These are phyloP conservation scores for Psittacula derbiana DNA, from an alignment of 2,797 vertebrate species.

Conservation along the genomic window DNA sequence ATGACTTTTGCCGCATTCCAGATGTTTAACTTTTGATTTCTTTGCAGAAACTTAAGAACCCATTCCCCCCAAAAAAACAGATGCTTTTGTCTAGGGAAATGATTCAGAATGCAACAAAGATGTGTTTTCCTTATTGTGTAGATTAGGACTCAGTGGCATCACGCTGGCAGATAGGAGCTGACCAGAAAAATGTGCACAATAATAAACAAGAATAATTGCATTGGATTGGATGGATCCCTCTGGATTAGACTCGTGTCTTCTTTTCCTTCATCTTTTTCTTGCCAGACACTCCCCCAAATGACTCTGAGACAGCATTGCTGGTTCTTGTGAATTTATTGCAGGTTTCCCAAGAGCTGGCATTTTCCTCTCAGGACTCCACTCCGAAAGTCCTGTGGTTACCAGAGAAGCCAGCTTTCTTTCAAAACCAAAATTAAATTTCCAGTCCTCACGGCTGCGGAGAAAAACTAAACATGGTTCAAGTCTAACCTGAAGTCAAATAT, in stretches of 20 bases:
- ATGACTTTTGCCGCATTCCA: neutral
- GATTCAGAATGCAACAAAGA: neutral
- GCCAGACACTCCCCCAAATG: neutral
- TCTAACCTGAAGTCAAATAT: neutral
- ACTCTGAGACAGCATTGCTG: neutral
- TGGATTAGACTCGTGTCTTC: neutral
- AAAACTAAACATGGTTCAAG: neutral
- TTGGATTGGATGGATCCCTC: neutral
- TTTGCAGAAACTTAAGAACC: neutral
- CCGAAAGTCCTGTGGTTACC: neutral
- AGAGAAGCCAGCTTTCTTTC: neutral
- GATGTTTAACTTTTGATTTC: neutral
- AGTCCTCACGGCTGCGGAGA: neutral
- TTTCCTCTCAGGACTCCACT: neutral
- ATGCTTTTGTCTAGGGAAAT: neutral
- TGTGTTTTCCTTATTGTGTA: neutral
- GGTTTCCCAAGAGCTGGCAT: neutral
- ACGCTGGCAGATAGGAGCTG: neutral
- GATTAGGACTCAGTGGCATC: neutral
- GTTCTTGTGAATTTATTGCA: neutral
- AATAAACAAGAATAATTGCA: neutral
- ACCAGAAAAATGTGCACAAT: neutral
- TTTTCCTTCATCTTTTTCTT: neutral
- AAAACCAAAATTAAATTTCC: slow-evolving; percentile 26
- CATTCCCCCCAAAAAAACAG: rapidly evolving